Evolutionary conservation across 2,797 vertebrate genomes (phyloP).

Genomic region (Gymnodraco acuticeps): DNA sequence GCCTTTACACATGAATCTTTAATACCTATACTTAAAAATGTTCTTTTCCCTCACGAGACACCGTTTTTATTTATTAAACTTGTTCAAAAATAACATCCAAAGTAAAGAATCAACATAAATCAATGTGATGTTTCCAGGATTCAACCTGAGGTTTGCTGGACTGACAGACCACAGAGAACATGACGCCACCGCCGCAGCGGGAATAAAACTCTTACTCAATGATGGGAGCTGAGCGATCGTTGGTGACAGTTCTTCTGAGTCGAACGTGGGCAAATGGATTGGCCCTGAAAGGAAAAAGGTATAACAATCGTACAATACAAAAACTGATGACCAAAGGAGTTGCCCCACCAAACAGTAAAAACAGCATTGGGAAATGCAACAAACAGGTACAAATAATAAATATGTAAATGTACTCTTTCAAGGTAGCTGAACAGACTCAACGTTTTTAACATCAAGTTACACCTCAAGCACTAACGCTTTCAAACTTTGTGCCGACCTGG

Average conservation of each 20-base stretch:
- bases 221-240: slow-evolving; percentile 90
- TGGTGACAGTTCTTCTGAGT: slow-evolving; percentile 90
- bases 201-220: slow-evolving; percentile 81
- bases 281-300: slow-evolving; percentile 68
- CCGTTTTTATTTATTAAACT: slow-evolving; percentile 29
- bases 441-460: too few species aligned
- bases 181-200: slow-evolving; percentile 2
- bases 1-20: slow-evolving; percentile 11
- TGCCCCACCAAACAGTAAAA: background rate
- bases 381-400: background rate
- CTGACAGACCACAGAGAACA: slow-evolving; percentile 29
- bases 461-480: too few species aligned
- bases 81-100: slow-evolving; percentile 19
- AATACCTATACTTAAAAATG: slow-evolving; percentile 29
- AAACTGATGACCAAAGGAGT: background rate
- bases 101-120: slow-evolving; percentile 32
- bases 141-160: slow-evolving; percentile 44
- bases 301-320: background rate
- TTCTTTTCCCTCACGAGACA: slow-evolving; percentile 33
- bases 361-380: background rate
- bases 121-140: slow-evolving; percentile 42
- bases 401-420: too few species aligned
- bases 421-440: too few species aligned
- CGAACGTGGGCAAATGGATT: slow-evolving; percentile 90
- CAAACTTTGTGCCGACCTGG: too few species aligned